Conservation (phyloP, 2,113 vertebrate species). For the Microcebus murinus region DNA sequence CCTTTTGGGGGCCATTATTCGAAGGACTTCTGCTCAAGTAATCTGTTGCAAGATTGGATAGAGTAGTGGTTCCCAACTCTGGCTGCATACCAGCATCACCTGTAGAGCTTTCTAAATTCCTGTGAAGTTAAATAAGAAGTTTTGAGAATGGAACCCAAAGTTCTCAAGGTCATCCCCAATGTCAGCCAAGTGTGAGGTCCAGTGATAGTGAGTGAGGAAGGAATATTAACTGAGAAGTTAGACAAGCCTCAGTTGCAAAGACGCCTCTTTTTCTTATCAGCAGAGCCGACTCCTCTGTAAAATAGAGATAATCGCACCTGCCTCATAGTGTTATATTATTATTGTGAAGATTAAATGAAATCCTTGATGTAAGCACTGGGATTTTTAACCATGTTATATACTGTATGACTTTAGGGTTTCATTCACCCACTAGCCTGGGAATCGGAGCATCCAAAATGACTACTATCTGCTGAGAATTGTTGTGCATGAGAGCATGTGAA, state of each 20-base stretch:
- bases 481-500: no score
- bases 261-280: neutral
- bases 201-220: neutral
- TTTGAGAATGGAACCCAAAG: neutral
- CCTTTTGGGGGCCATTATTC: neutral
- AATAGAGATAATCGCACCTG: neutral
- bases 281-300: neutral
- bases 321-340: neutral
- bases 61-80: neutral
- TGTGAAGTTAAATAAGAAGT: neutral
- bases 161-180: neutral
- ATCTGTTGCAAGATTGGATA: neutral
- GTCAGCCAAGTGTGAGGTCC: neutral
- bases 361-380: neutral
- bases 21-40: neutral
- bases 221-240: neutral
- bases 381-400: neutral
- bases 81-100: neutral
- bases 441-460: neutral
- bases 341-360: neutral
- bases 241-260: neutral
- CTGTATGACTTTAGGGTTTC: neutral
- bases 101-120: neutral
- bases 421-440: neutral
- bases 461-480: neutral